Evolutionary conservation across 2,113 vertebrate genomes (phyloP).

Genomic region (Tauraco erythrolophus): DNA sequence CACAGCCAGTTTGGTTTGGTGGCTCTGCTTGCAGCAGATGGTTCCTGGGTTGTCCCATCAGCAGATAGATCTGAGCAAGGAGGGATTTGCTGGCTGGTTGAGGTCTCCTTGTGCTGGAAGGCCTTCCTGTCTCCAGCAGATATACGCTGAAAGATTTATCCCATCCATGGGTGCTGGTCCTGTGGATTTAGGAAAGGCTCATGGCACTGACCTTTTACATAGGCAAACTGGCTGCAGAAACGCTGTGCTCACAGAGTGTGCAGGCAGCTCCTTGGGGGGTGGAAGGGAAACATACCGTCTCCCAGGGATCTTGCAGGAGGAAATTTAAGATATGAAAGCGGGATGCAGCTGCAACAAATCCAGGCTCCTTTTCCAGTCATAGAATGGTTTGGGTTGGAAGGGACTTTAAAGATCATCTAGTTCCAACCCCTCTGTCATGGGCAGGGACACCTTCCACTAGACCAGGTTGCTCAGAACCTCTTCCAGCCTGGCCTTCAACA

Average conservation of each 20-base stretch:
- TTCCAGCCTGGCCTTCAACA: too few relatives aligned
- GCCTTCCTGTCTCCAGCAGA: neutral
- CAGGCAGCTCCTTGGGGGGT: rapidly evolving
- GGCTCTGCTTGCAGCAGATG: neutral
- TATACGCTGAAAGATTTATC: neutral
- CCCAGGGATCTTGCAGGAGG: neutral
- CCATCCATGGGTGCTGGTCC: neutral
- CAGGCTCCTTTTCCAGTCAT: too few relatives aligned
- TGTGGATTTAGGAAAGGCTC: neutral
- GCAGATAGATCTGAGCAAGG: neutral
- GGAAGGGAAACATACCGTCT: neutral
- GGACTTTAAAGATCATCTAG: too few relatives aligned
- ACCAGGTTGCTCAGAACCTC: too few relatives aligned
- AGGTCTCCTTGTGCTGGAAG: neutral
- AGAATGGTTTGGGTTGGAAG: too few relatives aligned
- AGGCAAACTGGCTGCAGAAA: neutral
- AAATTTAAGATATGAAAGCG: neutral
- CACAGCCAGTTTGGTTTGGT: neutral
- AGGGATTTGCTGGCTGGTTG: neutral
- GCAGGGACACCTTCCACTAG: too few relatives aligned
- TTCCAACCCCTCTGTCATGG: too few relatives aligned
- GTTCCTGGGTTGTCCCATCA: neutral
- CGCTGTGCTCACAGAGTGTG: neutral
- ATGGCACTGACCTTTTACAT: neutral
- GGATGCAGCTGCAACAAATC: neutral